Evolutionary conservation across 2,113 vertebrate species (phyloP), one percentile per base, ranked within the genome.

Genomic region (Rhabdomys dilectus): DNA sequence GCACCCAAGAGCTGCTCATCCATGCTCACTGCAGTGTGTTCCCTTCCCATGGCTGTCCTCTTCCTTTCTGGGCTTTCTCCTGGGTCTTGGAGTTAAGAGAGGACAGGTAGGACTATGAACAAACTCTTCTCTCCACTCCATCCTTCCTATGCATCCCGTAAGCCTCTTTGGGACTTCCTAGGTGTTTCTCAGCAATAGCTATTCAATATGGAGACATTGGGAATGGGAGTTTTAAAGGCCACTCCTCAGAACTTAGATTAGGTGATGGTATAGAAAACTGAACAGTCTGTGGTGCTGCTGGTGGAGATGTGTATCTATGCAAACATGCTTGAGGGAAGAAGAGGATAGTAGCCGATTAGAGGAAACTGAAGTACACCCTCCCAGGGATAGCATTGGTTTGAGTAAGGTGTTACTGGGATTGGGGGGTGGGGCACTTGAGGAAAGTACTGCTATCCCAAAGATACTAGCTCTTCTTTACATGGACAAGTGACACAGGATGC

Each of bases 221-320:
- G 90, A 95, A 26, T 36, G 70, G 39, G 77, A 58, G 39, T 93
- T 93, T 72, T 22, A 73, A 45, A 89, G 66, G 42, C 42, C 36
- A 21, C 9, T 24, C 17, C 72, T 76, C 29, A 85, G 84, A 95
- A 77, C 56, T 85, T 88, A 88, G 29, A 60, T 66, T 70, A 31
- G 62, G 48, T 66, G 15, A 5, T 45, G 60, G 86, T 70, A 36
- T 31, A 62, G 73, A 85, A 31, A 19, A 11, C 66, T n/a, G n/a
- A 45, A 45, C 48, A 68, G 21, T 36, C 56, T 22, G 60, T 73
- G 39, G 6, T 12, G 51, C 51, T 51, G 51, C 1, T 51, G 29
- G 51, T 7, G 16, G 15, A 1, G 2, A 26, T 53, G 0, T 31
- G 51, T 8, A 1, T 11, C 17, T 7, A 19, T 0, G 0, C 62